Evolutionary conservation across 1,140 invertebrate genomes (phyloP).

Genomic region (Sminthurinus signatus): DNA sequence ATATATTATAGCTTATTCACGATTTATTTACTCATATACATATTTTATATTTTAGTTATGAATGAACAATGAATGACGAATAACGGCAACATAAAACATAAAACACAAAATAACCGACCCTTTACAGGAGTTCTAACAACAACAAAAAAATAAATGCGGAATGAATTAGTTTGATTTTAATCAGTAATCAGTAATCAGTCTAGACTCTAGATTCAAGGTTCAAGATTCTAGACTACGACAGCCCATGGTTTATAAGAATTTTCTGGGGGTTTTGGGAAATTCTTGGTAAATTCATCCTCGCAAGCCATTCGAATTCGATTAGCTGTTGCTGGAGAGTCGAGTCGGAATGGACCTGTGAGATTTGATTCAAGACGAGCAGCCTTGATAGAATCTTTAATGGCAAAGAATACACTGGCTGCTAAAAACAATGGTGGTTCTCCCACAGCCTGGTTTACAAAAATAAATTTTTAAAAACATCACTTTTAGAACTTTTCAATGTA

Average conservation of each 20-base stretch:
- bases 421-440: conserved; percentile 92
- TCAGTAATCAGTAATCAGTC: neutral
- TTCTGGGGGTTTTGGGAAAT: conserved; percentile 42
- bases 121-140: too few relatives aligned
- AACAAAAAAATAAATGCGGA: too few relatives aligned
- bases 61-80: too few relatives aligned
- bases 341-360: conserved; percentile 55
- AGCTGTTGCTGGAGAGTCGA: conserved; percentile 82
- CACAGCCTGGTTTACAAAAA: conserved; percentile 62
- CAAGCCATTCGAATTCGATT: conserved; percentile 86
- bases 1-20: too few relatives aligned
- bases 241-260: conserved; percentile 41
- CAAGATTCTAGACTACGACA: conserved; percentile 30
- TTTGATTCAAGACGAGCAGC: conserved; percentile 66
- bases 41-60: too few relatives aligned
- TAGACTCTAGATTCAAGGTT: too few relatives aligned
- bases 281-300: conserved; percentile 69
- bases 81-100: too few relatives aligned
- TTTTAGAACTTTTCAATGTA: too few relatives aligned
- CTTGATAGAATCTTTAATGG: conserved; percentile 80
- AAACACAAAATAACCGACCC: too few relatives aligned
- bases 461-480: neutral
- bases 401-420: conserved; percentile 78
- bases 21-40: too few relatives aligned
- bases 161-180: too few relatives aligned